These are phyloP conservation scores for Perdita meconis DNA, from an alignment of 2,888 invertebrate species.

Conservation along the genomic window DNA sequence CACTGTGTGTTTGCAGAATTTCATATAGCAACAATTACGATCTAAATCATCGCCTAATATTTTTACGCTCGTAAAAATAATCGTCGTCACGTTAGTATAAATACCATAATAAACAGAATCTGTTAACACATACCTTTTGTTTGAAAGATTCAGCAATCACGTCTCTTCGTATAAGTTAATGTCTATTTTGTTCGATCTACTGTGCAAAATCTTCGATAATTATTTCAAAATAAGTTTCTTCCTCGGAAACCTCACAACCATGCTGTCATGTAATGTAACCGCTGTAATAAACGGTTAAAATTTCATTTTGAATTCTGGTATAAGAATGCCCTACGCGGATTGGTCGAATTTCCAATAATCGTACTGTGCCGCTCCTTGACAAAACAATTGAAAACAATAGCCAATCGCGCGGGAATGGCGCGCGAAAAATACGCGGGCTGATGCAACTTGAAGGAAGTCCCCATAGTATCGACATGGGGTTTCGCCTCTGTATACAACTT, in stretches of 20 bases:
- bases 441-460: too few relatives aligned
- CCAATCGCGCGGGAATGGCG: too few relatives aligned
- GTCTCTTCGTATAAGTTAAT: constrained; percentile 8
- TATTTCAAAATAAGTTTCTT: constrained; percentile 21
- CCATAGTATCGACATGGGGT: too few relatives aligned
- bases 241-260: not conserved
- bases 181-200: not conserved
- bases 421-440: too few relatives aligned
- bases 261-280: too few relatives aligned
- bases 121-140: constrained; percentile 14
- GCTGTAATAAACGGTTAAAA: constrained; percentile 43
- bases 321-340: constrained; percentile 25
- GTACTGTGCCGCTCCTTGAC: too few relatives aligned
- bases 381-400: too few relatives aligned
- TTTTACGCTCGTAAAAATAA: constrained; percentile 3
- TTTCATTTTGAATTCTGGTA: constrained; percentile 40
- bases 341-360: constrained; percentile 26
- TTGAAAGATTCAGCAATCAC: not conserved
- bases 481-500: too few relatives aligned
- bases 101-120: not conserved
- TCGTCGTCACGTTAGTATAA: not conserved
- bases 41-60: not conserved
- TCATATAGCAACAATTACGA: not conserved
- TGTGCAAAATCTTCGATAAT: constrained; percentile 1
- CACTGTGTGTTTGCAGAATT: too few relatives aligned